Conservation (phyloP, 2,888 invertebrate genomes). For the Crepidodera aurea region DNA sequence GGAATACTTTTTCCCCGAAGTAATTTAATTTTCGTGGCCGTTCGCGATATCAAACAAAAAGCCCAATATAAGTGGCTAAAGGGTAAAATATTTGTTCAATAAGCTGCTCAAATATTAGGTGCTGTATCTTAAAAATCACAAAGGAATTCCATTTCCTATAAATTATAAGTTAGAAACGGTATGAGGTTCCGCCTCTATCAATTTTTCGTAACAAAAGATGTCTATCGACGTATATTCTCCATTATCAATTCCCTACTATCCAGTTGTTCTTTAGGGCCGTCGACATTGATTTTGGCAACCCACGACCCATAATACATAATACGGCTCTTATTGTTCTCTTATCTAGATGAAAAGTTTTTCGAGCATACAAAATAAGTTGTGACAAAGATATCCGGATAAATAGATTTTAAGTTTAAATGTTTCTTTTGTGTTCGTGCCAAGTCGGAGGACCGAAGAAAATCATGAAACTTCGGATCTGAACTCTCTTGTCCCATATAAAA, state of each 20-base stretch:
- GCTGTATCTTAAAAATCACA: constrained; percentile 45
- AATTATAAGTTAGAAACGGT: constrained; percentile 48
- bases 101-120: constrained; percentile 40
- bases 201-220: constrained; percentile 46
- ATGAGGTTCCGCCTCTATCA: constrained; percentile 46
- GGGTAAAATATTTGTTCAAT: constrained; percentile 39
- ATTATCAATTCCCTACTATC: constrained; percentile 46
- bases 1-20: constrained; percentile 23
- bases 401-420: constrained; percentile 56
- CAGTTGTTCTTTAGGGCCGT: constrained; percentile 49
- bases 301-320: constrained; percentile 53
- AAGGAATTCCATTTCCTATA: constrained; percentile 47
- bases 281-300: constrained; percentile 50
- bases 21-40: constrained; percentile 27
- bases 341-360: constrained; percentile 50
- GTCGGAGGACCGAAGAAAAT: constrained; percentile 32
- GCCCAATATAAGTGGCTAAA: constrained; percentile 26
- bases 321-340: constrained; percentile 39
- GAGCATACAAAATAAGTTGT: constrained; percentile 54
- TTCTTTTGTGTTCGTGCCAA: constrained; percentile 54
- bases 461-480: constrained; percentile 11
- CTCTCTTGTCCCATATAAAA: constrained; percentile 1
- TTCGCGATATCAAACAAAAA: constrained; percentile 22
- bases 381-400: constrained; percentile 55
- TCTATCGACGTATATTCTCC: constrained; percentile 46